phyloP scores from a whole-genome alignment of 2,888 invertebrate genomes.

The Mimumesa dahlbomi region DNA sequence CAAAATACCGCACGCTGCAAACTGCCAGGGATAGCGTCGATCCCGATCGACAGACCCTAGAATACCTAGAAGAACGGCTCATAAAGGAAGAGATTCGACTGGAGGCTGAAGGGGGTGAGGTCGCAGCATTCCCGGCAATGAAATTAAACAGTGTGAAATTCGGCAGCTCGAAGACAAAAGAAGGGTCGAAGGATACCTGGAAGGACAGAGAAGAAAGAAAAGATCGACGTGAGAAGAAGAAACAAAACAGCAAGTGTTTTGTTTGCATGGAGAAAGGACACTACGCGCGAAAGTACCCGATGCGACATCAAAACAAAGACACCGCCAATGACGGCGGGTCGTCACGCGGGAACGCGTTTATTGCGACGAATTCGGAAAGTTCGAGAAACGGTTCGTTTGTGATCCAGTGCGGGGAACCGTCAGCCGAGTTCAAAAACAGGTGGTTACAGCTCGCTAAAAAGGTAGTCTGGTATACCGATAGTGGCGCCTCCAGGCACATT shows the following conservation, averaged over 20 bases:
- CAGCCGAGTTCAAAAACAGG: too few relatives aligned
- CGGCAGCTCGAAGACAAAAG: too few relatives aligned
- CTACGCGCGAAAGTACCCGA: neutral
- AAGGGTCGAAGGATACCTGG: neutral
- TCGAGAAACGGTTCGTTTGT: too few relatives aligned
- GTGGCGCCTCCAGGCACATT: constrained; percentile 57
- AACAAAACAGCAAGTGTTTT: constrained; percentile 17
- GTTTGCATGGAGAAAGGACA: constrained; percentile 19
- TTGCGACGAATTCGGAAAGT: too few relatives aligned
- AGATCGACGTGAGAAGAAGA: too few relatives aligned
- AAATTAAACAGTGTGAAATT: neutral
- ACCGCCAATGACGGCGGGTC: too few relatives aligned
- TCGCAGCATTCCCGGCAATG: neutral
- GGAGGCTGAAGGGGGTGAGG: neutral
- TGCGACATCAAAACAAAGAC: neutral
- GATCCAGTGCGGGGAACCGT: too few relatives aligned
- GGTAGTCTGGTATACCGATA: constrained; percentile 37
- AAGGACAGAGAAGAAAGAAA: too few relatives aligned
- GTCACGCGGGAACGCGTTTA: too few relatives aligned
- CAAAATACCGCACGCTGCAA: neutral
- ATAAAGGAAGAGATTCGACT: neutral
- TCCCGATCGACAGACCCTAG: neutral
- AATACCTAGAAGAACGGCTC: constrained; percentile 2
- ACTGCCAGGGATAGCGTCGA: constrained; percentile 24
- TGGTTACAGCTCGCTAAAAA: neutral